Base-by-base conservation (phyloP, 64 coral and sea anemone species). In the Montipora foliosa region DNA sequence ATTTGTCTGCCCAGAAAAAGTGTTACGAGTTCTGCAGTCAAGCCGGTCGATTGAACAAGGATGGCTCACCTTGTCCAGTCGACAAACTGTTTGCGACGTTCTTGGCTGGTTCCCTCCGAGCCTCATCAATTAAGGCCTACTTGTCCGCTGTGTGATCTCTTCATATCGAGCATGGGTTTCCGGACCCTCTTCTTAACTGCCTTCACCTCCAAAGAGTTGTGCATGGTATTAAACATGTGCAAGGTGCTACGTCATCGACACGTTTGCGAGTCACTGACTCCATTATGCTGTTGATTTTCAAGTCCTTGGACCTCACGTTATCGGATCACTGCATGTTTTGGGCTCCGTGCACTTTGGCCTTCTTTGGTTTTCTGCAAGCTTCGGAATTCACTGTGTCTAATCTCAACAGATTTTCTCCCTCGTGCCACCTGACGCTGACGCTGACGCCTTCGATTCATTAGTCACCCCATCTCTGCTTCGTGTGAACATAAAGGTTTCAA, bases 91-190 rank as follows among this genome's bases (percentile, higher is more conserved):
- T 55, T 92, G n/a, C 68, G 16, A 44, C 9, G 77, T 55, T 55
- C 52, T 55, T 55, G 52, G 52, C 52, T 55, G 52, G 9, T 55
- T 55, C 52, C 52, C 52, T 55, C 52, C 9, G 52, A 55, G 52
- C 52, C 60, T 61, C 5, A 37, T 77, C 64, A 9, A 82, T 91
- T 10, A 81, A 74, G 22, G 87, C 76, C 20, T 90, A 78, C 37
- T 52, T 90, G 2, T 76, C 88, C 11, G 50, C 88, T 4, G 88
- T 90, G 12, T 19, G 90, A 3, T 46, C 90, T 5, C 66, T 83
- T 19, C 78, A 91, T 12, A 83, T 91, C 20, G 79, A 82, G 21
- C 48, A 19, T 6, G 90, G 90, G 15, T 60, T 83, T 44, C 16
- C 61, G 12, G 79, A 92, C 29, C 79, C 90, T 52, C 67, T 75